Conservation (phyloP, 2,113 vertebrate species). For the Ornithorhynchus anatinus region DNA sequence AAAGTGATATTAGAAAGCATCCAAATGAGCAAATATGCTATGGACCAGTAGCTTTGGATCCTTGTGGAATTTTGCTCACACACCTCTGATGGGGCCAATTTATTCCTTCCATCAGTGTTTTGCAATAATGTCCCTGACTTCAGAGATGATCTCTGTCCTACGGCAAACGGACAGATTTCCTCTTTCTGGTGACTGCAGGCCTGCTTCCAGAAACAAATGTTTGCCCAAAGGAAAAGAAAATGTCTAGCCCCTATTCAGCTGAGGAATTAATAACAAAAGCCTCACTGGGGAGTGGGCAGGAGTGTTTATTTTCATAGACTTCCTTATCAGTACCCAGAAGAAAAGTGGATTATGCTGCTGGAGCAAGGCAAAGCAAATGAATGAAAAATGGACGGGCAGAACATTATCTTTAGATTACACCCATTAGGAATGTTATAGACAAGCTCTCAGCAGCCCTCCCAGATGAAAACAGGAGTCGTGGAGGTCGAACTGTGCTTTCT, state of each 20-base stretch:
- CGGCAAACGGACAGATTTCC: not conserved
- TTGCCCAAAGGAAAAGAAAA: not conserved
- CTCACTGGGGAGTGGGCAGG: not conserved
- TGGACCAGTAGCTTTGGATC: not conserved
- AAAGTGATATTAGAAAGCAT: not conserved
- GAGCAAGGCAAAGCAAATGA: not conserved
- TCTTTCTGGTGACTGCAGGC: not conserved
- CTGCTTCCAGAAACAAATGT: slow-evolving; percentile 3
- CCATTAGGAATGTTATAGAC: not conserved
- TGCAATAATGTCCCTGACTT: not conserved
- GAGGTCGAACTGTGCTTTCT: slow-evolving; percentile 1
- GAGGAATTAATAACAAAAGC: not conserved
- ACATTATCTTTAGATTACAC: not conserved
- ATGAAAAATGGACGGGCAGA: not conserved
- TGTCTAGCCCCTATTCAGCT: not conserved
- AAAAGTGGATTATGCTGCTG: not conserved
- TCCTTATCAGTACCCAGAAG: not conserved
- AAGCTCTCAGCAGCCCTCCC: not conserved
- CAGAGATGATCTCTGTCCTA: not conserved
- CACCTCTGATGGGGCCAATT: slow-evolving; percentile 3
- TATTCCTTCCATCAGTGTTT: slow-evolving; percentile 21
- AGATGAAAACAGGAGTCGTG: not conserved
- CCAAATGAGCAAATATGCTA: not conserved
- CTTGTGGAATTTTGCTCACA: not conserved
- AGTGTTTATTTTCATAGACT: not conserved